Conservation (phyloP, 2,797 vertebrate genomes). For the Carduelis carduelis region DNA sequence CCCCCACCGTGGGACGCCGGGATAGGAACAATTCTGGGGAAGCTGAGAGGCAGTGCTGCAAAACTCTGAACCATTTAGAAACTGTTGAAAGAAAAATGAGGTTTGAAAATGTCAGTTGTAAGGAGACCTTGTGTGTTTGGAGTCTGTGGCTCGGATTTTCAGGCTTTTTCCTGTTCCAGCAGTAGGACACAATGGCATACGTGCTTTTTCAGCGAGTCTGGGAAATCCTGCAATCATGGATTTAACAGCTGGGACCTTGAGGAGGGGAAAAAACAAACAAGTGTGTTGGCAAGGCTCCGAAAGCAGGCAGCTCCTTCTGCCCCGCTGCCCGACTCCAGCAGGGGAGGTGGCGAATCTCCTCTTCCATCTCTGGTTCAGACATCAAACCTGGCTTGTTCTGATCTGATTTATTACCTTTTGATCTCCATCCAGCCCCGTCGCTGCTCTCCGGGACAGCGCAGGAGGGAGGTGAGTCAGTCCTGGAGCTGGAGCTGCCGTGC, state of each 20-base stretch:
- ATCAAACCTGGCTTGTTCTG: neutral
- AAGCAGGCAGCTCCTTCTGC: neutral
- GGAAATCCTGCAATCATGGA: neutral
- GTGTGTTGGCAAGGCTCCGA: neutral
- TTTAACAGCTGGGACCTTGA: slow-evolving; percentile 33
- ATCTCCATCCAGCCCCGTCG: neutral
- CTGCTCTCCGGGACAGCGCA: neutral
- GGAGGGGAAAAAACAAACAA: neutral
- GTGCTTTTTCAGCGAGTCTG: neutral
- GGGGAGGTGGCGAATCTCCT: neutral
- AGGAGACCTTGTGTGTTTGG: neutral
- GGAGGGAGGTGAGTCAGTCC: slow-evolving; percentile 36
- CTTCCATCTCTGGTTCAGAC: neutral
- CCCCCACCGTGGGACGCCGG: neutral
- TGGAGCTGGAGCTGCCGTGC: neutral
- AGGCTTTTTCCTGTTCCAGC: neutral
- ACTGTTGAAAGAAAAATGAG: neutral
- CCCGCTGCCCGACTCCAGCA: neutral
- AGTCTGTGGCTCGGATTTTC: neutral
- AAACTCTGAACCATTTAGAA: neutral
- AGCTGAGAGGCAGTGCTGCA: neutral
- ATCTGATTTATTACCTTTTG: neutral
- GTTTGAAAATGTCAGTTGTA: neutral
- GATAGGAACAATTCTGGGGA: neutral
- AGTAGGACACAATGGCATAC: neutral